Evolutionary conservation across 2,797 vertebrate genomes (phyloP), one percentile per base, ranked within the genome.

Genomic region (Gallirallus australis): DNA sequence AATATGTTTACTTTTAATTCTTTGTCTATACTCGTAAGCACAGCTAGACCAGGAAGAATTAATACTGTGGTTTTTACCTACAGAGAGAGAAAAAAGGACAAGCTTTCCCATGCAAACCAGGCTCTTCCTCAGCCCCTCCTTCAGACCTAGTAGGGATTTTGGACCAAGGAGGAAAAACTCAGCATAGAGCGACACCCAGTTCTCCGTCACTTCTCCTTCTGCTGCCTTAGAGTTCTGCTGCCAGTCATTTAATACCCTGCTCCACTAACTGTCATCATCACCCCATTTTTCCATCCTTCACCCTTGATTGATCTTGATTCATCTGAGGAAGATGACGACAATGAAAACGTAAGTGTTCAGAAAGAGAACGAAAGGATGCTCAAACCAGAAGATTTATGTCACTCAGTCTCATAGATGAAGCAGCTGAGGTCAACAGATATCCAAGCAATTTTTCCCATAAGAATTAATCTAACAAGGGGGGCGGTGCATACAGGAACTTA

Each of bases 371-470:
- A 94, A 96, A 82, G 25, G 71, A 89, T 82, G 88, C 60, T 96
- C 33, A 64, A n/a, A 82, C 56, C 4, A 77, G 56, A 96, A 95
- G 92, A 96, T 95, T 94, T 87, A 96, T 85, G 86, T 61, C 81
- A 0, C 66, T 96, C 86, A 64, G 71, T 66, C 76, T 95, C 59
- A 53, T 8, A 93, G 89, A 89, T 57, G 60, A 92, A 96, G 88
- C 31, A 82, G 92, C 78, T 93, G 90, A 96, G 78, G 89, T 97
- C 92, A 96, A 94, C 90, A 94, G 81, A 86, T 90, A 94, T 23
- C 9, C 2, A 90, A 95, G 81, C 75, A 89, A 60, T 96, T 96
- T 84, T 94, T 66, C 57, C 73, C 53, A 23, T 48, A 93, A 90
- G 78, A 93, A 94, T 93, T 96, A 95, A 87, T 77, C 27, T 90